Evolutionary conservation across 2,888 invertebrate species (phyloP), one percentile per base, ranked within the genome.

Genomic region (Drosophila flavopinicola): DNA sequence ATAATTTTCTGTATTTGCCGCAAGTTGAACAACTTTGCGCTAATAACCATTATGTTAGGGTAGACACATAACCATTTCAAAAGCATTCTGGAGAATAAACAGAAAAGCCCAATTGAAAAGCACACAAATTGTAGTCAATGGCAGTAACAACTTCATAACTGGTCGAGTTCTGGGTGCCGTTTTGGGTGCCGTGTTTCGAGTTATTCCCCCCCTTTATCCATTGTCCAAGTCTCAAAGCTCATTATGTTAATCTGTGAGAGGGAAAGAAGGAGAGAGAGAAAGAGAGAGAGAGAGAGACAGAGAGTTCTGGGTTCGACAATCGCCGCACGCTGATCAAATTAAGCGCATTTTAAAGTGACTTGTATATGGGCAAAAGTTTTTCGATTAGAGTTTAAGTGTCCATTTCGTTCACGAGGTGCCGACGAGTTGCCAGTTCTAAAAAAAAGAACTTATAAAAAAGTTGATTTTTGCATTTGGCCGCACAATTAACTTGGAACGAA

Each of bases 381-480:
- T 85, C 86, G 83, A 83, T 85, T 83, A 85, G 85, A 85, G 80
- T 85, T 85, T 78, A 80, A 80, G 80, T 78, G 85, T 85, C 80
- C 80, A 80, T 80, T 80, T 68, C 76, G 74, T 74, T 79, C 84
- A 79, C 72, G 84, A 79, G 78, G 78, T 79, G 85, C 74, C 78
- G 85, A 84, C 71, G 54, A 67, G 82, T 49, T 54, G 44, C 41
- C 47, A 48, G 54, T 10, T 27, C 41, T 35, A 24, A 23, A 13
- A 42, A 61, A 61, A 78, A 27, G 44, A 54, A 76, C 67, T 78
- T 76, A 64, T 66, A 75, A 67, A 75, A 83, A 80, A 80, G 85
- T 84, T 78, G 79, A 84, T 84, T 80, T 80, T 80, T 80, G 85
- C 85, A 80, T 80, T 80, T 80, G 79, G 82, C 84, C 78, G 78